Evolutionary conservation across 2,888 invertebrate genomes (phyloP).

Genomic region (Galerucella nymphaeae): DNA sequence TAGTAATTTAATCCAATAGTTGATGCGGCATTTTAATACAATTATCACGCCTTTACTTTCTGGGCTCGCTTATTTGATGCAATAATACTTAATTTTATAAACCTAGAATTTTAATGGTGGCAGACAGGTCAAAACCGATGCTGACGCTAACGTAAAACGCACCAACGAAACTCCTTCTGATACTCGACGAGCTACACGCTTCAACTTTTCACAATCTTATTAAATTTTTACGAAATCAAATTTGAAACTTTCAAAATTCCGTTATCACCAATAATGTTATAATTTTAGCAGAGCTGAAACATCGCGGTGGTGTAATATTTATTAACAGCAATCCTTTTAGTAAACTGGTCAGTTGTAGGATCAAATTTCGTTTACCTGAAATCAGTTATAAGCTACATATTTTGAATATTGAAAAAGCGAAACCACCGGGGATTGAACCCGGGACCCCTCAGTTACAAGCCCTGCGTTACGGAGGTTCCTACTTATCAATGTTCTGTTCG

Average conservation of each 20-base stretch:
- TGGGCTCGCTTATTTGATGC: constrained; percentile 49
- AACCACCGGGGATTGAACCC: too few species aligned
- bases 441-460: too few species aligned
- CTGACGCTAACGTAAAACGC: not conserved
- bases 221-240: not conserved
- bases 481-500: too few species aligned
- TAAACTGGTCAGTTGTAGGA: too few species aligned
- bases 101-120: constrained; percentile 50
- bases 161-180: not conserved
- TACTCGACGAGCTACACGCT: not conserved
- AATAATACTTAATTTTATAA: constrained; percentile 52
- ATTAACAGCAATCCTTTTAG: too few species aligned
- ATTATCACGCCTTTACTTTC: constrained; percentile 50
- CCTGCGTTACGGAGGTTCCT: too few species aligned
- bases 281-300: too few species aligned
- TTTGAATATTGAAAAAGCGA: too few species aligned
- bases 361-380: too few species aligned
- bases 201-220: constrained; percentile 8
- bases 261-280: too few species aligned
- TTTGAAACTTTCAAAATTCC: not conserved
- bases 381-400: too few species aligned
- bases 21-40: constrained; percentile 52
- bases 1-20: constrained; percentile 51
- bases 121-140: constrained; percentile 39
- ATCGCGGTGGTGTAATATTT: too few species aligned